Evolutionary conservation across 1,140 invertebrate species (phyloP), one percentile per base, ranked within the genome.

Genomic region (Anastatus disparis): DNA sequence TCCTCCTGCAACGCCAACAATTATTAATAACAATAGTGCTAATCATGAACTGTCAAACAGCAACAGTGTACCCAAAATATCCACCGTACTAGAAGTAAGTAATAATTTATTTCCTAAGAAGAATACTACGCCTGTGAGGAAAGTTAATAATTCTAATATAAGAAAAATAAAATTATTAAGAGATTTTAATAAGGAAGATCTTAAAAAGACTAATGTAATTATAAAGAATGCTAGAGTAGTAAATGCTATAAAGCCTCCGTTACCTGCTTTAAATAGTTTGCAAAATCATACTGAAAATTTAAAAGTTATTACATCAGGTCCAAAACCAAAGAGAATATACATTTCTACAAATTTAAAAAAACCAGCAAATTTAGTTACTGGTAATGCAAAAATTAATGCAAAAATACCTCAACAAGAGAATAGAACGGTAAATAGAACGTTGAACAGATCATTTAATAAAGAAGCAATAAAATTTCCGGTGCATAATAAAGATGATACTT

Each of bases 141-240:
- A 64, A 55, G 31, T 70, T 17, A 70, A 69, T 9, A 35, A 17
- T 22, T 48, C 42, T n/a, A 35, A 40, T 26, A 2, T 52, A 24
- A 70, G 56, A 20, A 70, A 70, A 20, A 44, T 48, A 13, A 64
- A 63, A 46, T 20, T 56, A 9, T 17, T n/a, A 15, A 64, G 48
- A 12, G 61, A 70, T 46, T 8, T 56, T 20, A 40, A 56, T 17
- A 56, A 70, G 7, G 26, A 40, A 1, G 68, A 70, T 17, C 4
- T 24, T 12, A 56, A 58, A 40, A 63, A 64, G 38, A 1, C 40
- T 17, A 58, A 15, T 44, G 22, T 35, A n/a, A 27, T 15, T 9
- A 13, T 27, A 6, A 62, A 62, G 29, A 55, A 70, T n/a, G 24
- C 26, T 24, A 70, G 64, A 64, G 13, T 50, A 20, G 26, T 27